Evolutionary conservation across 2,797 vertebrate genomes (phyloP).

Genomic region (Sebastes itinus): DNA sequence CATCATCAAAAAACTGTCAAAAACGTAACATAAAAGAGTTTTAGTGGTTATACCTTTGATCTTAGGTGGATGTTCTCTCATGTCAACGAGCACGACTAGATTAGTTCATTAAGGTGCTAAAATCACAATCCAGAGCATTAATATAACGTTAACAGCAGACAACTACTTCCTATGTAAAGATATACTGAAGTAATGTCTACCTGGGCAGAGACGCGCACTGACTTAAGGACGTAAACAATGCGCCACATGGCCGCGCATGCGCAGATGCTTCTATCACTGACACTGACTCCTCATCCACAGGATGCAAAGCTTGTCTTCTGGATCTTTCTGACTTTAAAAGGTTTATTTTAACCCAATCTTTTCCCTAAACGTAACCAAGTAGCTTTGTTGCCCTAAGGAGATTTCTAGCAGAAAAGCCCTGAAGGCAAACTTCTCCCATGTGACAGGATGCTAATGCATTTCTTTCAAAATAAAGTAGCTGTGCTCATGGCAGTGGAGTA

Average conservation of each 20-base stretch:
- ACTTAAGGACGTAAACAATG: neutral
- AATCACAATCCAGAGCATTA: too few species aligned
- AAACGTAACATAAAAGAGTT: neutral
- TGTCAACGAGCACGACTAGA: fast-evolving
- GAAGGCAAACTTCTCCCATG: neutral
- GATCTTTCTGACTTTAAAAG: fast-evolving
- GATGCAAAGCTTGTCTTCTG: neutral
- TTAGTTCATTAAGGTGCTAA: too few species aligned
- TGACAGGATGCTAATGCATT: neutral
- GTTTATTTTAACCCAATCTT: neutral
- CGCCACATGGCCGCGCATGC: neutral
- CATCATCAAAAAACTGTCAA: neutral
- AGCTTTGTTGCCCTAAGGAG: neutral
- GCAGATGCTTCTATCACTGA: neutral
- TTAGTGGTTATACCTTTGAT: neutral
- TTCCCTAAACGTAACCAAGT: neutral
- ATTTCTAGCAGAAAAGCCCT: neutral
- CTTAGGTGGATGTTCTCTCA: fast-evolving
- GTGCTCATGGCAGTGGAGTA: neutral
- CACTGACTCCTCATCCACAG: too few species aligned
- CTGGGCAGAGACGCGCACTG: too few species aligned
- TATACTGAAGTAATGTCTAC: neutral
- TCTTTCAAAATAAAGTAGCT: neutral
- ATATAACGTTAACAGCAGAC: neutral
- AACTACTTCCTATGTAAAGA: neutral